Percentiles rank a stretch among this genome's conserved stretches.
Evolutionary conservation across 1,140 invertebrate genomes (phyloP).

Genomic region (Nasonia giraulti): DNA sequence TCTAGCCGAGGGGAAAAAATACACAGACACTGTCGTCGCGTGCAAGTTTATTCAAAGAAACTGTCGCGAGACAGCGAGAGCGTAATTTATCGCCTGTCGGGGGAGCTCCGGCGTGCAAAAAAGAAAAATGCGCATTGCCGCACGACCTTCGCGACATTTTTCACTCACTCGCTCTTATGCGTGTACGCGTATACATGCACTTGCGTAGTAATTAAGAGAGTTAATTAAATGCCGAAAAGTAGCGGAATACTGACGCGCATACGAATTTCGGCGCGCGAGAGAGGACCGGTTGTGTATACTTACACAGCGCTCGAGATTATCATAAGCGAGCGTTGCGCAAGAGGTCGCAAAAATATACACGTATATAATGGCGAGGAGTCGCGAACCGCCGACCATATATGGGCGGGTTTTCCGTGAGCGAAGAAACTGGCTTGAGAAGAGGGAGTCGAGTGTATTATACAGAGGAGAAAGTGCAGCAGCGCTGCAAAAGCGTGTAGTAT

Average conservation of each 20-base stretch:
- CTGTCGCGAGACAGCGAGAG: background rate
- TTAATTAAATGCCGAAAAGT: background rate
- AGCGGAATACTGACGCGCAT: too few relatives aligned
- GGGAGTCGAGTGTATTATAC: background rate
- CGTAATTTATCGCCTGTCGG: background rate
- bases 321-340: constrained; percentile 9
- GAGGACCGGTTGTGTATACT: too few relatives aligned
- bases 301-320: too few relatives aligned
- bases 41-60: background rate
- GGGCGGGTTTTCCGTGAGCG: background rate
- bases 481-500: too few relatives aligned
- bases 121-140: background rate
- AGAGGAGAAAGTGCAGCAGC: background rate
- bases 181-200: too few relatives aligned
- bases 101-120: background rate
- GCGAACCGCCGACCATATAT: background rate
- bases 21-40: background rate
- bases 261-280: too few relatives aligned
- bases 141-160: background rate
- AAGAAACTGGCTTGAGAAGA: constrained; percentile 2
- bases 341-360: too few relatives aligned
- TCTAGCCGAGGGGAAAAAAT: background rate
- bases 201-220: background rate
- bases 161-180: background rate
- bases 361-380: too few relatives aligned